Evolutionary conservation across 2,888 invertebrate species (phyloP), one percentile per base, ranked within the genome.

Genomic region (Lasioglossum malachurum): DNA sequence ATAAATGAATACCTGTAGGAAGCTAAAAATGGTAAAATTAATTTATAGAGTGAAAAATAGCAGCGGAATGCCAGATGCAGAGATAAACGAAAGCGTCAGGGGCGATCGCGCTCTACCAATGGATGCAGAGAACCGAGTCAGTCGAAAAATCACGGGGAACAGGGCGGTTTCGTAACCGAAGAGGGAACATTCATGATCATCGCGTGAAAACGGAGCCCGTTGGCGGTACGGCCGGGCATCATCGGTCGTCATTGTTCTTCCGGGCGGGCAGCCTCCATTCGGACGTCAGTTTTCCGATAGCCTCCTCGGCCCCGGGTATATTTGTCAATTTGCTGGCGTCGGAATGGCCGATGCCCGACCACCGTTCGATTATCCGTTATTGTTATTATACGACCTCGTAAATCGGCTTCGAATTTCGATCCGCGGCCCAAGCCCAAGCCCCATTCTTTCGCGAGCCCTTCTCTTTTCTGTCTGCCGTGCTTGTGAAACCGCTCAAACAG

Each of bases 241-340:
- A 82, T 87, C 82, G 86, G 80, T 75, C 75, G 80, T 73, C 83
- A 83, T 85, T 85, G 85, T 82, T 69, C 83, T 78, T 86, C 64
- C 49, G 74, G 76, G 80, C 57, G 77, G 67, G 75, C 86, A 87
- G 83, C 87, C 88, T 88, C 88, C 84, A 90, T 91, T 90, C 86
- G 90, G 82, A 84, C 84, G 87, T 77, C 87, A 87, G 86, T 90
- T 92, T 88, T 87, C 90, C 90, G 88, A 92, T 91, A 90, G 87
- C 86, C 86, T 88, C 81, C 84, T 69, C 72, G 78, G 44, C 76
- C 46, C 84, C 46, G 83, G 77, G 53, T 76, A 82, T 86, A 90
- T 90, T 92, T 90, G 89, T 89, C 90, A 90, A 88, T 89, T 89
- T 80, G 84, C 83, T 72, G 81, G 76, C 80, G 89, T 78, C 82